Base-by-base conservation (phyloP, 2,797 vertebrate genomes). In the Diplodus sargus region DNA sequence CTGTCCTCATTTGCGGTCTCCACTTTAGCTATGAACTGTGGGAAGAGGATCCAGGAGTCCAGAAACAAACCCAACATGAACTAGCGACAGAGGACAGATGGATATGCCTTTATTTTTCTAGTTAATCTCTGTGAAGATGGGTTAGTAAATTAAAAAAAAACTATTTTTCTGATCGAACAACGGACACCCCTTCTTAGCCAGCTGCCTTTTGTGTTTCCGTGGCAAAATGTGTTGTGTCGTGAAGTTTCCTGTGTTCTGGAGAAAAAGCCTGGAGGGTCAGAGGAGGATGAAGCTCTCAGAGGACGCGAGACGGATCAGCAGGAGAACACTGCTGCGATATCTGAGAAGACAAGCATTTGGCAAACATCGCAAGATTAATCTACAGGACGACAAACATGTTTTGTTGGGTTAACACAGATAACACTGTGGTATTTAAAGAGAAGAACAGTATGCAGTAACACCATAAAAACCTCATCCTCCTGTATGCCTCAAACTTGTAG, bases 21-120 rank as follows among this genome's bases (percentile, higher is more conserved):
- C 30, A 91, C 91, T 11, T 86, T 95, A 52, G 94, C 93, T 13
- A 95, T 95, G 95, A 95, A 95, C 91, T 94, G 88, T 59, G 92
- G 94, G 66, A 95, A 95, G 85, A 93, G 52, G 43, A 78, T 93
- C 66, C 90, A 86, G 47, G 91, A 92, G 39, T 90, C 92, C 20
- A 89, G 89, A 79, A 71, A 88, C 52, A 94, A 92, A 66, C 51
- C 66, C 14, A 71, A 77, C 20, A 20, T 56, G 47, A 79, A 80
- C 67, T 93, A 90, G 66, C 28, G 2, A 5, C 13, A 1, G 7
- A 8, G 18, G 64, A 77, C 4, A 3, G 16, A 78, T 61, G 58
- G 77, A 82, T 28, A 64, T 56, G 30, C 25, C 66, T 81, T 81
- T 54, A 13, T 56, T 16, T 23, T 63, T 25, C 18, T 51, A 34